Percentiles rank a stretch among this genome's conserved stretches.
Conservation (phyloP, 2,888 invertebrate genomes). For the Callinectes sapidus region DNA sequence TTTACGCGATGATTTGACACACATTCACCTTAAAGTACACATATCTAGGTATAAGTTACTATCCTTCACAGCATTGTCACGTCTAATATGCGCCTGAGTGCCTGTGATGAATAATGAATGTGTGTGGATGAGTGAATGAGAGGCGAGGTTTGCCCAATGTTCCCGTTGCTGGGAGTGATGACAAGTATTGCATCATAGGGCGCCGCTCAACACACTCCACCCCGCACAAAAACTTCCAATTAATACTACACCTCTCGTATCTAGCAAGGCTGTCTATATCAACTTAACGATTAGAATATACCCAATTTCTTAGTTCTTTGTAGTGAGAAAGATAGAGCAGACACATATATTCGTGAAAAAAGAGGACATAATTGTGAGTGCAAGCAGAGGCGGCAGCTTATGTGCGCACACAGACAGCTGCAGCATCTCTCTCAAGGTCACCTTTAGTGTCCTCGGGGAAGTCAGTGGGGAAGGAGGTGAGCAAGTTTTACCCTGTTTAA, state of each 20-base stretch:
- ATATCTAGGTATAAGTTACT: too few species aligned
- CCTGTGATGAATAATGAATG: not conserved
- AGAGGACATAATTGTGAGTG: not conserved
- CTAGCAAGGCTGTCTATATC: not conserved
- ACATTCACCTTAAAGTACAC: too few species aligned
- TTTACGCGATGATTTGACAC: too few species aligned
- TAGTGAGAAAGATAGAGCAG: not conserved
- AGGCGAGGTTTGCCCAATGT: not conserved
- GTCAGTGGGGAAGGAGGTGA: not conserved
- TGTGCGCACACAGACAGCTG: not conserved
- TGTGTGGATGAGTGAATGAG: too few species aligned
- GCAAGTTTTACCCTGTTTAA: not conserved
- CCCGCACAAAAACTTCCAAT: not conserved
- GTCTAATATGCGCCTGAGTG: not conserved
- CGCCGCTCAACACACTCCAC: not conserved
- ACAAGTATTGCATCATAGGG: constrained; percentile 19
- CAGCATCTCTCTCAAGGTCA: not conserved
- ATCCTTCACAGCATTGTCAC: too few species aligned
- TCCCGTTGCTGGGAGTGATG: not conserved
- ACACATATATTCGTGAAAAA: not conserved
- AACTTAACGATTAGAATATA: not conserved
- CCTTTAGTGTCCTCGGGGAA: constrained; percentile 29
- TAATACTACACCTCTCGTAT: not conserved
- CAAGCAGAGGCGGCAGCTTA: not conserved
- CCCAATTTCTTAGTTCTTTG: not conserved